These are phyloP conservation scores for Berghia stephanieae DNA, from an alignment of 1,140 invertebrate genomes.

Conservation along the genomic window DNA sequence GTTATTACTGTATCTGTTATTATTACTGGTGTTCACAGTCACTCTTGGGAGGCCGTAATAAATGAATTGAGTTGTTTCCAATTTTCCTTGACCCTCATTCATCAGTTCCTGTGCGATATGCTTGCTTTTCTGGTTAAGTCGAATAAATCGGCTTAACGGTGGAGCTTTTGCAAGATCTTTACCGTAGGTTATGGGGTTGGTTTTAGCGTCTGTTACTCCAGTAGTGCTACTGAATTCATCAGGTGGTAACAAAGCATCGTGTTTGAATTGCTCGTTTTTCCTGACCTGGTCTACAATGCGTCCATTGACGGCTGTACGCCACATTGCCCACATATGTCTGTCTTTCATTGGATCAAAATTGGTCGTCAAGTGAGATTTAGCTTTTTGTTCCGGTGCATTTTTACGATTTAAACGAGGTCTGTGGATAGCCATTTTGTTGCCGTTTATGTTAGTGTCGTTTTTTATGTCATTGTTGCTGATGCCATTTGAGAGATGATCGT, in stretches of 20 bases:
- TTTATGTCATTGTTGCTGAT: too few relatives aligned
- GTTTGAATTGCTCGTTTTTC: neutral
- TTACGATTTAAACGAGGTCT: too few relatives aligned
- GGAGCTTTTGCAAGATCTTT: slow-evolving; percentile 31
- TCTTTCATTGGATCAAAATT: slow-evolving; percentile 43
- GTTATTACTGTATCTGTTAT: too few relatives aligned
- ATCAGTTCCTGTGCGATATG: slow-evolving; percentile 18
- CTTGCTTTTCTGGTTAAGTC: slow-evolving; percentile 19
- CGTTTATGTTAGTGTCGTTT: too few relatives aligned
- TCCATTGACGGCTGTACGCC: slow-evolving; percentile 42
- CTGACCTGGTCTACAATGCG: slow-evolving; percentile 37
- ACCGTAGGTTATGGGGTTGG: too few relatives aligned
- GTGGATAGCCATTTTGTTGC: too few relatives aligned
- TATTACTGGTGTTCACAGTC: too few relatives aligned
- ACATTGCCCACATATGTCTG: slow-evolving; percentile 45
- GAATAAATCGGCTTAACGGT: slow-evolving; percentile 36
- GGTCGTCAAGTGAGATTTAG: slow-evolving; percentile 25
- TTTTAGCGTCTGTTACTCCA: too few relatives aligned
- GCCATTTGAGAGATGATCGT: too few relatives aligned
- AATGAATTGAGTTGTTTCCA: slow-evolving; percentile 36
- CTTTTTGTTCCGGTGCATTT: too few relatives aligned
- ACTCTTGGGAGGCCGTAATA: slow-evolving; percentile 40
- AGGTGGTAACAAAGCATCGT: neutral
- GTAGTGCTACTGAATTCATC: too few relatives aligned
- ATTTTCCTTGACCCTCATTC: slow-evolving; percentile 13